Conservation (phyloP, 2,797 vertebrate genomes). For the Rhinogobio ventralis region DNA sequence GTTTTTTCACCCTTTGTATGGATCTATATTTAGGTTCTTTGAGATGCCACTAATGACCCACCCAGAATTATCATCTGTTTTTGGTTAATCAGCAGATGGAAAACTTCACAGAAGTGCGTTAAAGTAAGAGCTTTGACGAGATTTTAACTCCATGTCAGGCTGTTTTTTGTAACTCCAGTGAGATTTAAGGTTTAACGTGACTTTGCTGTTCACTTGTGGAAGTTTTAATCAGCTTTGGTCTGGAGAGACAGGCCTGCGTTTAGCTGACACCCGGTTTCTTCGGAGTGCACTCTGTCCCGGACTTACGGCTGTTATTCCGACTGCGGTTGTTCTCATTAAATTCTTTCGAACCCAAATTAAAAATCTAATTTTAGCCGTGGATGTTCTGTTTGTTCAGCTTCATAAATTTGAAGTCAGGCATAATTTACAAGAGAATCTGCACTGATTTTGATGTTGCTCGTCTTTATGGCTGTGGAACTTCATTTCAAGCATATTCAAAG, state of each 20-base stretch:
- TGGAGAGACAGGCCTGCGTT: constrained; percentile 17
- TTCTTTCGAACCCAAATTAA: constrained; percentile 33
- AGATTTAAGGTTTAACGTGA: constrained; percentile 40
- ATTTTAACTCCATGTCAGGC: constrained; percentile 20
- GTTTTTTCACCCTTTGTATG: background rate
- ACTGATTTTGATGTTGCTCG: background rate
- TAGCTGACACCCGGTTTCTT: constrained; percentile 13
- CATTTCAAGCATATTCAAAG: background rate
- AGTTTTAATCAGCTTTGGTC: constrained; percentile 48
- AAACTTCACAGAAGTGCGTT: background rate
- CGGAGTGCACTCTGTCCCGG: background rate
- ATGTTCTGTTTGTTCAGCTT: constrained; percentile 28
- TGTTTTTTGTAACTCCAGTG: constrained; percentile 4
- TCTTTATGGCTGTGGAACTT: background rate
- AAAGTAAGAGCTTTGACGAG: constrained; percentile 27
- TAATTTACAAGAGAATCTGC: background rate
- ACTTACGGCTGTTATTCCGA: constrained; percentile 6
- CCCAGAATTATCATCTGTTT: constrained; percentile 51
- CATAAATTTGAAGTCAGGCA: background rate
- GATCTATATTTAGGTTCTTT: constrained; percentile 39
- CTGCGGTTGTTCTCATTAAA: constrained; percentile 38
- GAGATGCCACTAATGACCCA: constrained; percentile 19
- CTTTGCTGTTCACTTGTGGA: constrained; percentile 28
- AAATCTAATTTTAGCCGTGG: constrained; percentile 19
- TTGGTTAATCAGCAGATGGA: constrained; percentile 56